Conservation (phyloP, 2,888 invertebrate species). For the Agonopterix heracliana region DNA sequence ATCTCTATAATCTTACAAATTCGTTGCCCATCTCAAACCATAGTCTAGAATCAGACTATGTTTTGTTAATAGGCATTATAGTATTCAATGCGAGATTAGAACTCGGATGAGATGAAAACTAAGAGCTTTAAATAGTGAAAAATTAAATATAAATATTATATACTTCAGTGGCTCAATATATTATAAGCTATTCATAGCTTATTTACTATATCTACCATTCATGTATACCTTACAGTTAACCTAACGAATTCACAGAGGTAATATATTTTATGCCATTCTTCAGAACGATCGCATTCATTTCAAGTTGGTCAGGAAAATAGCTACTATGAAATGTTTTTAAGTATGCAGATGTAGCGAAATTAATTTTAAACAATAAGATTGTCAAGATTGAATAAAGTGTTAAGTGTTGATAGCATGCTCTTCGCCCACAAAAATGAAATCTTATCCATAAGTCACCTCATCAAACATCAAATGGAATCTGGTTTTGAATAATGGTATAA, state of each 20-base stretch:
- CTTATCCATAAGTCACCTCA: no score
- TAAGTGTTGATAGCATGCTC: no score
- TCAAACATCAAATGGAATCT: conserved; percentile 15
- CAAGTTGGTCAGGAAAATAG: neutral
- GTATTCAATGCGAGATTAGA: conserved; percentile 59
- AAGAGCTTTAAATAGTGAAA: conserved; percentile 77
- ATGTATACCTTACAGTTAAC: conserved; percentile 48
- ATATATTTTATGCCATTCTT: conserved; percentile 47
- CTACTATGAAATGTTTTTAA: neutral
- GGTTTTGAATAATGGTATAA: conserved; percentile 57
- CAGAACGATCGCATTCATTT: conserved; percentile 27
- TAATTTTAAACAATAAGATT: neutral
- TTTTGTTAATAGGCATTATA: conserved; percentile 14
- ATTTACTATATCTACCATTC: conserved; percentile 54
- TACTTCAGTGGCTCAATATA: conserved; percentile 72
- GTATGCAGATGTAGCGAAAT: neutral
- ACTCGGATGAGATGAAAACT: conserved; percentile 68
- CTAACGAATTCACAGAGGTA: conserved; percentile 34
- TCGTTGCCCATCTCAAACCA: conserved; percentile 34
- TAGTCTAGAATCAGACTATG: conserved; percentile 15
- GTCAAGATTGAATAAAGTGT: no score
- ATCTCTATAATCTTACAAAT: conserved; percentile 44
- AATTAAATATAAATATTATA: conserved; percentile 59
- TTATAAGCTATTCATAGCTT: conserved; percentile 70
- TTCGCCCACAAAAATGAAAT: no score